Percentiles rank a stretch among this genome's conserved stretches.
Evolutionary conservation across 2,113 vertebrate genomes (phyloP).

Genomic region (Falco punctatus): DNA sequence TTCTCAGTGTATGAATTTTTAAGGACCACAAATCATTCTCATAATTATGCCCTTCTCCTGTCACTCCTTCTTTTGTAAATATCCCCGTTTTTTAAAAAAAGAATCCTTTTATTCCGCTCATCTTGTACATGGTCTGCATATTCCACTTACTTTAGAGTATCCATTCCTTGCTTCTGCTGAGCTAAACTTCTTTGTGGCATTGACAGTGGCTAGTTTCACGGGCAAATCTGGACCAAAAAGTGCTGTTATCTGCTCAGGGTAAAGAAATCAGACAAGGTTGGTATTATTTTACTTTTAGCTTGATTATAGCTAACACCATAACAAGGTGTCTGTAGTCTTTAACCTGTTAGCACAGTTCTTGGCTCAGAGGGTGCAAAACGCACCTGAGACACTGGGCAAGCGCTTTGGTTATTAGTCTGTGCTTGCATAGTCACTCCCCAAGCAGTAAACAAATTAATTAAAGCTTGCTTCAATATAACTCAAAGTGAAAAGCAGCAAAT

Average conservation of each 20-base stretch:
- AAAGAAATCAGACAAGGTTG: not conserved
- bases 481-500: not conserved
- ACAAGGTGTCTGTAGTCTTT: not conserved
- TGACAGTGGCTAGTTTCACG: not conserved
- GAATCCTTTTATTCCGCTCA: not conserved
- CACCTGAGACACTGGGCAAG: not conserved
- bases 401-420: not conserved
- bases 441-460: not conserved
- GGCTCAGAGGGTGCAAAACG: not conserved
- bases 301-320: not conserved
- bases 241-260: not conserved
- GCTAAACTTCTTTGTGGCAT: not conserved
- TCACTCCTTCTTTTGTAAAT: not conserved
- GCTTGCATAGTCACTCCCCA: not conserved
- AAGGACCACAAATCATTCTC: not conserved
- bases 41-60: not conserved
- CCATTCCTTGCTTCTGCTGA: not conserved
- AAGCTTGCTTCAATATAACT: rapidly evolving
- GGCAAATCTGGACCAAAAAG: not conserved
- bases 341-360: not conserved
- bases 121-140: not conserved
- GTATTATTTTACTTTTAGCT: not conserved
- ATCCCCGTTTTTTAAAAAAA: not conserved
- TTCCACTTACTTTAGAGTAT: not conserved
- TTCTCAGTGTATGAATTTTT: not conserved